Percentiles rank a stretch among this genome's conserved stretches.
Evolutionary conservation across 2,113 vertebrate genomes (phyloP).

Genomic region (Mustela lutreola): DNA sequence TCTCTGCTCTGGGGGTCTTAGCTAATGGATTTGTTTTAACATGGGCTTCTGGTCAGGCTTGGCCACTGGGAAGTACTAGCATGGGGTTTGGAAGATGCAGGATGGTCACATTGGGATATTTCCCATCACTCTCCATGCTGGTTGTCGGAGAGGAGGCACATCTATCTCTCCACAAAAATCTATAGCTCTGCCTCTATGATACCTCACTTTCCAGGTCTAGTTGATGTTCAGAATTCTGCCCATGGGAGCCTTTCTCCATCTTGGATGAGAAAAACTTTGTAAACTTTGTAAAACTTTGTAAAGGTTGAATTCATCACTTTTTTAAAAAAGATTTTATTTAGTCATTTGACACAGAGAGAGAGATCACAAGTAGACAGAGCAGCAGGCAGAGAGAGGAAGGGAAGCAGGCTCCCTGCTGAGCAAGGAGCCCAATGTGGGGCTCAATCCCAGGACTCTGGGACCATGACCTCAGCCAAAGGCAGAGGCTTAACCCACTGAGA

Average conservation of each 20-base stretch:
- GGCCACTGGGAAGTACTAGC: not conserved
- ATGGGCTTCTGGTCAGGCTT: not conserved
- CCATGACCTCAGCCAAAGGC: too few species aligned
- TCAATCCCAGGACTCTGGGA: too few species aligned
- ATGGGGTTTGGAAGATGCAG: not conserved
- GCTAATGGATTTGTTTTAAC: not conserved
- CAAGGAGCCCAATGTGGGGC: too few species aligned
- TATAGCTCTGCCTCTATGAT: fast-evolving
- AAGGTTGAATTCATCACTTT: not conserved
- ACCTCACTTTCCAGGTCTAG: not conserved
- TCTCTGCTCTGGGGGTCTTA: not conserved
- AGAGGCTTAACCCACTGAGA: too few species aligned
- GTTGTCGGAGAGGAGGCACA: too few species aligned
- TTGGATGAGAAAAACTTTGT: not conserved
- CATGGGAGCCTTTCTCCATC: not conserved
- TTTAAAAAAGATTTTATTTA: not conserved
- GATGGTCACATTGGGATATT: not conserved
- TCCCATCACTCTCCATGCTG: not conserved
- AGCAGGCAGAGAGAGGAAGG: too few species aligned
- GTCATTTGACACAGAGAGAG: too few species aligned
- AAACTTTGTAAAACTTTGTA: not conserved
- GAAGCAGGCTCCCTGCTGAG: too few species aligned
- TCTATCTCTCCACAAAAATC: fast-evolving
- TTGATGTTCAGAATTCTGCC: not conserved
- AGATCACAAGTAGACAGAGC: too few species aligned